Percentiles rank a stretch among this genome's conserved stretches.
phyloP scores from a whole-genome alignment of 1,140 invertebrate genomes.

The Protaetia brevitarsis region DNA sequence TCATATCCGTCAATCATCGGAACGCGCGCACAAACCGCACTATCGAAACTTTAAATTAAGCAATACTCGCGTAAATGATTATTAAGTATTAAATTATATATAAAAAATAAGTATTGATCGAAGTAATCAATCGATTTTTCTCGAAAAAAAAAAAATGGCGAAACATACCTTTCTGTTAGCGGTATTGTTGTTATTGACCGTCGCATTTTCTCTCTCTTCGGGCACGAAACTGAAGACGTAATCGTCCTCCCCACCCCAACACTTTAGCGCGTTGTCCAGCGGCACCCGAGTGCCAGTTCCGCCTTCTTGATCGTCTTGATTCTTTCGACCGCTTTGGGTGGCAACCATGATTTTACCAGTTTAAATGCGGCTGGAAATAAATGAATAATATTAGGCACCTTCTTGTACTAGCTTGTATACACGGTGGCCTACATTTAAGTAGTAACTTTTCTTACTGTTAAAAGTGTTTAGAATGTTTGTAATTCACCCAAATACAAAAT shows the following conservation, averaged over 20 bases:
- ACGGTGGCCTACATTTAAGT: too few relatives aligned
- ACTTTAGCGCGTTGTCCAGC: slow-evolving; percentile 67
- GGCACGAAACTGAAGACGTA: slow-evolving; percentile 71
- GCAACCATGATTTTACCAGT: slow-evolving; percentile 85
- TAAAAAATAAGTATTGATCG: too few relatives aligned
- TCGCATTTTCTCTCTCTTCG: slow-evolving; percentile 51
- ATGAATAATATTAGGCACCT: background rate
- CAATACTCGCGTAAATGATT: too few relatives aligned
- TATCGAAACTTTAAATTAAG: too few relatives aligned
- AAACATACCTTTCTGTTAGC: slow-evolving; percentile 55
- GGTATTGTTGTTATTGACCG: slow-evolving; percentile 45
- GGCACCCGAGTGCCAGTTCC: slow-evolving; percentile 74
- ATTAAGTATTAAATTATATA: too few relatives aligned
- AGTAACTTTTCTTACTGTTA: too few relatives aligned
- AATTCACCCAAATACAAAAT: too few relatives aligned
- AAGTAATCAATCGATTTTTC: too few relatives aligned
- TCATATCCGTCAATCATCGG: too few relatives aligned
- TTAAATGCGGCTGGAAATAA: slow-evolving; percentile 77
- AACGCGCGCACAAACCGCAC: too few relatives aligned
- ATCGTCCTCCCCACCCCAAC: slow-evolving; percentile 83
- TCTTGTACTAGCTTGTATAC: too few relatives aligned
- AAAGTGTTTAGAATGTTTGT: too few relatives aligned
- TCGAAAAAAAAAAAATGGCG: slow-evolving; percentile 33
- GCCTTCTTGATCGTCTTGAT: slow-evolving; percentile 85
- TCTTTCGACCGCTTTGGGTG: slow-evolving; percentile 82